Evolutionary conservation across 92 coral and sea anemone species (phyloP), one percentile per base, ranked within the genome.

Genomic region (Palythoa grandis): DNA sequence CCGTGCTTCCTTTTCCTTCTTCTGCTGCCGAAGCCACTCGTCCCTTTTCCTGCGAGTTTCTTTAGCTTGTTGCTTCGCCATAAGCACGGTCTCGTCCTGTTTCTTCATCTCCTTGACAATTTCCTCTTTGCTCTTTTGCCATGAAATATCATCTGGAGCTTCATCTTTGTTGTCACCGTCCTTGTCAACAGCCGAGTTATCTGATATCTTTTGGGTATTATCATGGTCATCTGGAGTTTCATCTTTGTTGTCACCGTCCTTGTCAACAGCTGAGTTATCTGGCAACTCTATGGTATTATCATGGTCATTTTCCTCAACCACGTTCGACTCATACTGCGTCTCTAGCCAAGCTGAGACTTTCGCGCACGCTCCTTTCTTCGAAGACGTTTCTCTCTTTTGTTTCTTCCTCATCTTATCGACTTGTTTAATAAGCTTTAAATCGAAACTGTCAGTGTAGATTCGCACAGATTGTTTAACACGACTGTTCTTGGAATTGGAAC

Each of bases 71-170:
- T 87, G 87, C 63, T 89, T 92, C 4, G 84, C 78, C 19, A 86
- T 82, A 22, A 77, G 87, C 48, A 90, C 35, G 39, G 90, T 86
- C 78, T 94, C 95, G 47, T 86, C 91, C 70, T 91, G 93, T 58
- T 86, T 84, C 29, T 88, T 90, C 67, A 86, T 87, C 78, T 91
- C 88, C 24, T 79, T 89, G 16, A 93, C 74, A 35, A 91, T 91
- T 40, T 53, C 91, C 39, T 91, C 95, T 83, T 91, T 96, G 84
- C 98, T 92, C 15, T 86, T 88, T 77, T 87, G 86, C 92, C 95
- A 93, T 13, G 98, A 90, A 39, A 96, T 82, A 52, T 91, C 93
- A 68, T 84, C 96, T 40, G 98, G 98, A 17, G 86, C 93, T 89
- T 92, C 98, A 65, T 88, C 92, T 2, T 69, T 43, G 15, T 70